Conservation (phyloP, 2,888 invertebrate species). For the Cyaniris semiargus region DNA sequence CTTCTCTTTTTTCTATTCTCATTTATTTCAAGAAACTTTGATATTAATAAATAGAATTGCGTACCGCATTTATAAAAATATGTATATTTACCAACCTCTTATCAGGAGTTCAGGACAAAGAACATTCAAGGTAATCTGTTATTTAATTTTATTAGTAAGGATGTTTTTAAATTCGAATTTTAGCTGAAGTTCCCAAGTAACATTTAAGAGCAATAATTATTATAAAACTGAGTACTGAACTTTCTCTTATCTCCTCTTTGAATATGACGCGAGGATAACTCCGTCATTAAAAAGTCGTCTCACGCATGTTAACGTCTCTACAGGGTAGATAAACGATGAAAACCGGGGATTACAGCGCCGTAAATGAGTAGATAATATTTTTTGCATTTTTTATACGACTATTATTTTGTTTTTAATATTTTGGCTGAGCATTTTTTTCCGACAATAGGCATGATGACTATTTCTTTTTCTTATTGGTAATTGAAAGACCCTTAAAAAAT, state of each 20-base stretch:
- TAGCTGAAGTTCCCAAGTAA: background rate
- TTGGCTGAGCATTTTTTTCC: too few relatives aligned
- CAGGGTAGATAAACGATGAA: slow-evolving; percentile 13
- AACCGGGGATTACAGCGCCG: background rate
- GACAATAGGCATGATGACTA: too few relatives aligned
- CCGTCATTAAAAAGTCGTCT: slow-evolving; percentile 20
- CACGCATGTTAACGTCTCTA: slow-evolving; percentile 3
- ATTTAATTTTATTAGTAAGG: background rate
- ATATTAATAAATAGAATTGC: too few relatives aligned
- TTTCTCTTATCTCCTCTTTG: slow-evolving; percentile 2
- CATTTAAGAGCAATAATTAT: background rate
- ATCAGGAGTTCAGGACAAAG: too few relatives aligned
- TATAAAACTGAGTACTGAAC: background rate
- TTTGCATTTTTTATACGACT: background rate
- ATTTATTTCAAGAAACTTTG: too few relatives aligned
- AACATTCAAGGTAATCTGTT: too few relatives aligned
- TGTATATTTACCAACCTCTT: too few relatives aligned
- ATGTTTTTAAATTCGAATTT: background rate
- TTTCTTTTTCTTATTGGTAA: too few relatives aligned
- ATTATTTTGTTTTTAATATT: background rate
- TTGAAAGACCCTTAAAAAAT: too few relatives aligned
- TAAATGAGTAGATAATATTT: slow-evolving; percentile 4
- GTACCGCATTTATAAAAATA: too few relatives aligned
- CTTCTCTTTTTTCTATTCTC: too few relatives aligned
- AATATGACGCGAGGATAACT: slow-evolving; percentile 28